These are phyloP conservation scores for Drosophila jambulina DNA, from an alignment of 1,140 invertebrate species.

Conservation along the genomic window DNA sequence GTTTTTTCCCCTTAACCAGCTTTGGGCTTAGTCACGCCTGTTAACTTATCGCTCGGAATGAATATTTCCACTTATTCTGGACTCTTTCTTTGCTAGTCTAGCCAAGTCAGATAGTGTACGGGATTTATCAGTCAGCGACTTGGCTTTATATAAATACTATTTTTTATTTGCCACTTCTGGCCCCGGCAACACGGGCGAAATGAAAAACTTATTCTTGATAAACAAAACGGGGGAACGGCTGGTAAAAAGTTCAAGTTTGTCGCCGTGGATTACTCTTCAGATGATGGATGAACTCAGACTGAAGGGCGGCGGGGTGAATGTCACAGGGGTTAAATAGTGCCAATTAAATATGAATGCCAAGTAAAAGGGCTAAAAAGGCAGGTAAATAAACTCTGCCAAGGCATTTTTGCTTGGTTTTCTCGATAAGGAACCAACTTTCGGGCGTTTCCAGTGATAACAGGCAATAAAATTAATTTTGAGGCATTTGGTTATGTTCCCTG, in stretches of 20 bases:
- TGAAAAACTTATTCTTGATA: slow-evolving; percentile 37
- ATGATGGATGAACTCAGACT: slow-evolving; percentile 26
- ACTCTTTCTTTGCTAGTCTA: slow-evolving; percentile 15
- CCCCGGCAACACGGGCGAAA: slow-evolving; percentile 40
- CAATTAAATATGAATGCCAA: slow-evolving; percentile 42
- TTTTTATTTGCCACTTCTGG: slow-evolving; percentile 47
- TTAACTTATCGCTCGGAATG: slow-evolving; percentile 71
- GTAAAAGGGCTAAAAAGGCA: background rate
- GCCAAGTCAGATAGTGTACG: slow-evolving; percentile 50
- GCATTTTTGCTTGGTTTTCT: background rate
- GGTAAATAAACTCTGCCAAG: slow-evolving; percentile 7
- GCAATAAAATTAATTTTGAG: background rate
- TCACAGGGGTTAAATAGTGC: slow-evolving; percentile 25
- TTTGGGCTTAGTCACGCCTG: slow-evolving; percentile 58
- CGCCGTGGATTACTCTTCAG: slow-evolving; percentile 30
- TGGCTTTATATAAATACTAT: slow-evolving; percentile 50
- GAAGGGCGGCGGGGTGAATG: background rate
- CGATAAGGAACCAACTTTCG: slow-evolving; percentile 15
- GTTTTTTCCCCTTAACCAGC: slow-evolving; percentile 33
- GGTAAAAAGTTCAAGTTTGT: slow-evolving; percentile 46
- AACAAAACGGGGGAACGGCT: slow-evolving; percentile 23
- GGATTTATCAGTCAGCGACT: slow-evolving; percentile 54
- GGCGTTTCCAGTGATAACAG: slow-evolving; percentile 2
- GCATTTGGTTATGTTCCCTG: background rate
- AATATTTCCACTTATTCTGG: slow-evolving; percentile 44